These are phyloP conservation scores for Portunus trituberculatus DNA, from an alignment of 1,140 invertebrate genomes.

Conservation along the genomic window DNA sequence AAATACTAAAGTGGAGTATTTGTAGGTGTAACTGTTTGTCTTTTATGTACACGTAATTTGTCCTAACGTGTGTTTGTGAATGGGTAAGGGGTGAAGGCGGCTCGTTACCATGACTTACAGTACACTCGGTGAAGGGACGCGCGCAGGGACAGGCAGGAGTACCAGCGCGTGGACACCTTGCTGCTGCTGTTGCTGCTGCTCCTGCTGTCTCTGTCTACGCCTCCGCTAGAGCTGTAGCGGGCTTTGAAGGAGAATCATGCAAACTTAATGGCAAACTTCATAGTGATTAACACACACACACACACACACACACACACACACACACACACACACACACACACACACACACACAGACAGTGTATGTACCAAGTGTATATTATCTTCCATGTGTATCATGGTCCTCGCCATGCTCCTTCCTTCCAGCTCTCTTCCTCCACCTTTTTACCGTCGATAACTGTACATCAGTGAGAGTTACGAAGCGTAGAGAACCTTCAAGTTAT, in stretches of 20 bases:
- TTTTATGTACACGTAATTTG: not conserved
- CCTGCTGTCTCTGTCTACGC: no score
- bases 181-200: no score
- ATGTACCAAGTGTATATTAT: not conserved
- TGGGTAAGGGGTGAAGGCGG: not conserved
- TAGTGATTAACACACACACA: not conserved
- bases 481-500: slow-evolving; percentile 52
- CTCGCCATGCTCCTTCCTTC: no score
- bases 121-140: not conserved
- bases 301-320: slow-evolving; percentile 21
- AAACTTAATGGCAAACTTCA: no score
- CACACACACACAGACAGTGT: not conserved
- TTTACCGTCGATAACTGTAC: slow-evolving; percentile 48
- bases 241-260: no score
- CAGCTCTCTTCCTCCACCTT: not conserved
- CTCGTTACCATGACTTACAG: not conserved
- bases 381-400: no score
- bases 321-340: slow-evolving; percentile 19
- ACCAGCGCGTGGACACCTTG: no score
- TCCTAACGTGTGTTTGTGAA: slow-evolving; percentile 33
- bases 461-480: slow-evolving; percentile 36
- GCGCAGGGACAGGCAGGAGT: no score
- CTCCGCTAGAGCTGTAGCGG: no score
- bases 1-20: not conserved
- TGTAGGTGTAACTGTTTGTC: not conserved